Evolutionary conservation across 2,113 vertebrate genomes (phyloP).

Genomic region (Cervus canadensis): DNA sequence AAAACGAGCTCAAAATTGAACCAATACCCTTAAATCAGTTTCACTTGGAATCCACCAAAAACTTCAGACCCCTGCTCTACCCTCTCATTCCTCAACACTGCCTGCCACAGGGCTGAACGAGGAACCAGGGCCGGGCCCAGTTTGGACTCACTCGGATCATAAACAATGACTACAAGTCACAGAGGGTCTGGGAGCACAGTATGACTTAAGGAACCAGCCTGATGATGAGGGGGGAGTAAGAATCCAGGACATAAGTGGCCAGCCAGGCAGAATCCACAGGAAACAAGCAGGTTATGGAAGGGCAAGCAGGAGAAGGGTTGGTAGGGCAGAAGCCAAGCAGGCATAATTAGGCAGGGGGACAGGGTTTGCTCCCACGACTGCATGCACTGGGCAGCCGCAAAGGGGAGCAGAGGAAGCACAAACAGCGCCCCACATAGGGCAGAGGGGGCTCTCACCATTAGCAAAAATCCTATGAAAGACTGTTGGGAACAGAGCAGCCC

Average conservation of each 20-base stretch:
- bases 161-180: constrained; percentile 68
- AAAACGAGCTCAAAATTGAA: constrained; percentile 19
- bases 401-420: constrained; percentile 68
- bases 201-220: constrained; percentile 61
- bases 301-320: constrained; percentile 45
- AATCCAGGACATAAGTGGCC: constrained; percentile 50
- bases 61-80: neutral
- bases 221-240: constrained; percentile 47
- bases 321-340: constrained; percentile 55
- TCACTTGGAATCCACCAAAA: constrained; percentile 9
- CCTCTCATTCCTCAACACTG: neutral
- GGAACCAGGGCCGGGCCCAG: constrained; percentile 44
- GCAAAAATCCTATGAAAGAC: constrained; percentile 92
- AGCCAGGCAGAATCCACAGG: constrained; percentile 66
- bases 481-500: constrained; percentile 88
- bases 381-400: constrained; percentile 48
- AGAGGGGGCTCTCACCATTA: constrained; percentile 87
- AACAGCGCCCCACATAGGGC: constrained; percentile 54
- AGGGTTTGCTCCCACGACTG: constrained; percentile 64
- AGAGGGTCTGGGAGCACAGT: constrained; percentile 63
- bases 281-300: constrained; percentile 54
- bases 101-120: neutral
- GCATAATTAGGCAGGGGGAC: constrained; percentile 43
- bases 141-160: constrained; percentile 49
- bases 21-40: constrained; percentile 15